Evolutionary conservation across 1,140 invertebrate genomes (phyloP).

Genomic region (Drosophila nasuta): DNA sequence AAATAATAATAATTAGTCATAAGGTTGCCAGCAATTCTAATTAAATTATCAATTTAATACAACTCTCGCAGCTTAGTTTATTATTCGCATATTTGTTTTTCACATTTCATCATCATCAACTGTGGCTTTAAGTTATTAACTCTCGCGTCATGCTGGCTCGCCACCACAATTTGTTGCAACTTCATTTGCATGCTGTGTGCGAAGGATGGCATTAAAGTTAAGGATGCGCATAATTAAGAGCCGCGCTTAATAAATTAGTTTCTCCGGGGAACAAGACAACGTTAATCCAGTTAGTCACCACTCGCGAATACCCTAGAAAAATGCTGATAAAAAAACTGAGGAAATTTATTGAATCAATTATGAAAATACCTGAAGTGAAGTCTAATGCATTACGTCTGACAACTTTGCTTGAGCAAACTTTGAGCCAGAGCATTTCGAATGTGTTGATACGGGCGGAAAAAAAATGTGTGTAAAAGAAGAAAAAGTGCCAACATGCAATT

Average conservation of each 20-base stretch:
- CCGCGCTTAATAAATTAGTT: conserved; percentile 25
- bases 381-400: conserved; percentile 4
- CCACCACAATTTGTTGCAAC: conserved; percentile 4
- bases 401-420: conserved; percentile 6
- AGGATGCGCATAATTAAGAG: conserved; percentile 14
- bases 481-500: conserved; percentile 69
- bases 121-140: no score
- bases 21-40: no score
- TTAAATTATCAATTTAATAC: no score
- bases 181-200: conserved; percentile 11
- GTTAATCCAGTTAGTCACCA: not conserved
- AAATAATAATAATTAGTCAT: no score
- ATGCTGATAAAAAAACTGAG: not conserved
- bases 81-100: no score
- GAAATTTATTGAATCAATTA: not conserved
- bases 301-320: not conserved
- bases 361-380: not conserved
- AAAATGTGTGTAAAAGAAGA: conserved; percentile 18
- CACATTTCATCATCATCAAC: no score
- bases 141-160: not conserved
- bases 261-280: conserved; percentile 3
- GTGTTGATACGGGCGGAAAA: not conserved
- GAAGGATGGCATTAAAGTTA: not conserved
- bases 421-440: not conserved
- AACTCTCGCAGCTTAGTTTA: no score